A percentile compares a stretch with the other conserved stretches of the same genome.
phyloP scores from a whole-genome alignment of 2,113 vertebrate species.

The Poeciliopsis prolifica region DNA sequence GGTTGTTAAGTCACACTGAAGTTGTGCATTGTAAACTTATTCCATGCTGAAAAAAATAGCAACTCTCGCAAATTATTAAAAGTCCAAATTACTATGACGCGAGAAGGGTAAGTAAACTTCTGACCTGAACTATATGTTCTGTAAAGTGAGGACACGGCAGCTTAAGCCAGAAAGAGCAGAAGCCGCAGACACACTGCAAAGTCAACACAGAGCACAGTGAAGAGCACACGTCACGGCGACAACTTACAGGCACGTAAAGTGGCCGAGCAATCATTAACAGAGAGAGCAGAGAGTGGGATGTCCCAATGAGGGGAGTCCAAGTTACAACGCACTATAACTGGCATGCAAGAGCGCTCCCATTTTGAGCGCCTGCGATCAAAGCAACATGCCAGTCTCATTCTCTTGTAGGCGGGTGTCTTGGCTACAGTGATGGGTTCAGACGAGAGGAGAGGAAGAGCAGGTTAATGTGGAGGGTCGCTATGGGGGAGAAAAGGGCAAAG shows the following conservation, averaged over 20 bases:
- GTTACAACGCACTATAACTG: conserved; percentile 94
- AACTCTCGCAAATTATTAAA: not conserved
- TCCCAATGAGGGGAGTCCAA: conserved; percentile 90
- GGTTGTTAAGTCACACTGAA: not conserved
- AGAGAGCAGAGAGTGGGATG: conserved; percentile 96
- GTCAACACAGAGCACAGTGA: conserved; percentile 53
- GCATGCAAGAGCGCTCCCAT: conserved; percentile 95
- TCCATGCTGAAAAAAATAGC: not conserved
- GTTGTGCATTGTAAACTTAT: not conserved
- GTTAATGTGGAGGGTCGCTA: conserved; percentile 88
- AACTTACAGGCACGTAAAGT: conserved; percentile 98
- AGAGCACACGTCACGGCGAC: conserved; percentile 72
- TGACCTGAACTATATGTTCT: conserved; percentile 20
- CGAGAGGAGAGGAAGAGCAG: conserved; percentile 91
- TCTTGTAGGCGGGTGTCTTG: conserved; percentile 94
- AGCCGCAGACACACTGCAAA: conserved; percentile 42
- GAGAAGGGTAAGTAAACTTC: not conserved
- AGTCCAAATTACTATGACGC: not conserved
- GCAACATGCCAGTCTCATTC: conserved; percentile 98
- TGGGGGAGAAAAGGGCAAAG: conserved; percentile 66
- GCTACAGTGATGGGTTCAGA: conserved; percentile 90
- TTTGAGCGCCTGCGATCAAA: conserved; percentile 95
- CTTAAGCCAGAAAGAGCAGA: conserved; percentile 43
- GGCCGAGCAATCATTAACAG: conserved; percentile 97
- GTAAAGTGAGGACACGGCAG: conserved; percentile 37